Evolutionary conservation across 2,888 invertebrate species (phyloP).

Genomic region (Atethmia centrago): DNA sequence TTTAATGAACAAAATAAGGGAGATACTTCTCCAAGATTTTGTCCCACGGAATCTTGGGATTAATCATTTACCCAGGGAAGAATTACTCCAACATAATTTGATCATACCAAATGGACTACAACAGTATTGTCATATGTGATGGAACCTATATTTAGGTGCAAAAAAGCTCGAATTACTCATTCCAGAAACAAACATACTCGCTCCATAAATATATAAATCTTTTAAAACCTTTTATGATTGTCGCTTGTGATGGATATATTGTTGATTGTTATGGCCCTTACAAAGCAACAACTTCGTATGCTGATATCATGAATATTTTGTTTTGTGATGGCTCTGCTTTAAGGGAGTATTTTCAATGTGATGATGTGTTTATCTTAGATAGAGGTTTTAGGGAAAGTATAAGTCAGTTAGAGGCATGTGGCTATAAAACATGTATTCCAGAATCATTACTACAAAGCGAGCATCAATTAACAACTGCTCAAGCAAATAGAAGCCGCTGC

Average conservation of each 20-base stretch:
- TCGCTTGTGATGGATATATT: neutral
- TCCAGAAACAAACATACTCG: neutral
- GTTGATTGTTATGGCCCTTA: neutral
- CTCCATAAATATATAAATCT: neutral
- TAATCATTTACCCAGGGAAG: neutral
- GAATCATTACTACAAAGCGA: conserved; percentile 5
- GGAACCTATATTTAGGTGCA: neutral
- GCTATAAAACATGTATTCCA: conserved; percentile 16
- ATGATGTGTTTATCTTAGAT: conserved; percentile 3
- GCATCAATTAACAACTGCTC: conserved; percentile 9
- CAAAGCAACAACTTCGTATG: neutral
- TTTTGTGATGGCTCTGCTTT: conserved; percentile 1
- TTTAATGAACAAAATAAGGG: conserved; percentile 11
- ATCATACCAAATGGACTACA: neutral
- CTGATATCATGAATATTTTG: conserved; percentile 2
- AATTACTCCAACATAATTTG: neutral
- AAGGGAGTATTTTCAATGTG: neutral
- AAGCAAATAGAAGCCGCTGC: conserved; percentile 28
- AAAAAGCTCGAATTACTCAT: neutral
- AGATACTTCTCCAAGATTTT: conserved; percentile 2
- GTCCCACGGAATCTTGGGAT: neutral
- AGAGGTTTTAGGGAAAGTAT: neutral
- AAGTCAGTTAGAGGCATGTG: neutral
- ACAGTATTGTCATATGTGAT: neutral
- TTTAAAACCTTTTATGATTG: neutral